Evolutionary conservation across 2,797 vertebrate species (phyloP).

Genomic region (Fistularia tabacaria): DNA sequence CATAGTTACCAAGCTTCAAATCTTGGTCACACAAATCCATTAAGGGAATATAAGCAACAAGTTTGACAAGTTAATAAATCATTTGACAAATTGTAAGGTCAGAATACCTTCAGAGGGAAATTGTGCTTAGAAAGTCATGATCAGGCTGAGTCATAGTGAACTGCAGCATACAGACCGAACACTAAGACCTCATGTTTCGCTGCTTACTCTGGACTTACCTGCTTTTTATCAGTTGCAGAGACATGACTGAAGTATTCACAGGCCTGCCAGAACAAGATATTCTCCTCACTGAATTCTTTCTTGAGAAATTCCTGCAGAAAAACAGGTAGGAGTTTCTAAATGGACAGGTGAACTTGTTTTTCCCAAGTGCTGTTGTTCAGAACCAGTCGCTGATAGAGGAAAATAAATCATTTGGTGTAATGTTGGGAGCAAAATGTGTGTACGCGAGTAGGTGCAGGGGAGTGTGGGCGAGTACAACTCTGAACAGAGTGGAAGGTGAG

Average conservation of each 20-base stretch:
- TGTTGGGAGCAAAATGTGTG: conserved; percentile 50
- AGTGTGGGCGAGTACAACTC: conserved; percentile 40
- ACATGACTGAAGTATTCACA: conserved; percentile 96
- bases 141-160: neutral
- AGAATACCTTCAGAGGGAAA: no score
- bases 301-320: conserved; percentile 90
- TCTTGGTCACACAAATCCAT: no score
- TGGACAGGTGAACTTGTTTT: conserved; percentile 2
- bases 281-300: conserved; percentile 99
- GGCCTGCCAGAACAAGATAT: conserved; percentile 99
- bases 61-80: no score
- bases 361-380: conserved; percentile 10
- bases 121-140: no score
- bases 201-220: conserved; percentile 71
- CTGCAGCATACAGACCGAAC: neutral
- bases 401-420: conserved; percentile 35
- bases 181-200: conserved; percentile 4
- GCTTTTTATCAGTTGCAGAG: conserved; percentile 91
- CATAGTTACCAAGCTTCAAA: no score
- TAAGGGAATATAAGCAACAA: no score
- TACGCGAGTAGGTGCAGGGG: conserved; percentile 43
- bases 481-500: conserved; percentile 46
- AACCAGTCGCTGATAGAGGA: conserved; percentile 22
- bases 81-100: no score
- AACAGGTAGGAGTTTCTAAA: conserved; percentile 24